Evolutionary conservation across 2,797 vertebrate genomes (phyloP), one percentile per base, ranked within the genome.

Genomic region (Sciurus vulgaris): DNA sequence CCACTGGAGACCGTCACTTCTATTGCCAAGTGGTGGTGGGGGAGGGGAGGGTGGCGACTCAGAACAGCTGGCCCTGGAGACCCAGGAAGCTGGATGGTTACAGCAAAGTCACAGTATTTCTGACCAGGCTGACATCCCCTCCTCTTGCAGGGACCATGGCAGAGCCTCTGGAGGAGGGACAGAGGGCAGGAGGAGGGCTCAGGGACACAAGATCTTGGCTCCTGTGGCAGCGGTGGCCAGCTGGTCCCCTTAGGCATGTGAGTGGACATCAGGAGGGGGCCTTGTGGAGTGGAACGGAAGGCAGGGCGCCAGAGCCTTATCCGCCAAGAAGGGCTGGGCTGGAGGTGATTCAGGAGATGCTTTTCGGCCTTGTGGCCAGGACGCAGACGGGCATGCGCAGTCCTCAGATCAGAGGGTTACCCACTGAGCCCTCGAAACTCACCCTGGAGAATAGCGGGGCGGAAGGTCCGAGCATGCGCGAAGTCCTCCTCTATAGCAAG

Each of bases 1-100:
- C 69, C 84, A 22, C 96, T 95, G 95, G 91, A 91, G 97, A 97
- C 72, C 96, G 97, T 97, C 89, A 81, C 96, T 97, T 98, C 96
- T 93, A 76, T 97, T 97, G 97, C 94, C 91, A 98, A 89, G 93
- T 88, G 91, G 94, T 90, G 92, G 95, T 89, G 24, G 78, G 33
- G 91, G 94, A 89, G 44, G 38, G n/a, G 10, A 76, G 47, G 91
- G 87, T 96, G 94, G 84, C 38, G 22, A 86, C 87, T 86, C 92
- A 91, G 94, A 96, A 86, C 33, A n/a, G 51, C 33, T 91, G 83
- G 93, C 49, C 92, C 95, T 87, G 51, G 74, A 28, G n/a, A 28
- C 30, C 73, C 22, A 63, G 63, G 44, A 92, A 44, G 24, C n/a
- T n/a, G 38, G 30, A 35, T 3, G 33, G 70, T 12, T 17, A n/a